Evolutionary conservation across 1,140 invertebrate species (phyloP), one percentile per base, ranked within the genome.

Genomic region (Proales similis): DNA sequence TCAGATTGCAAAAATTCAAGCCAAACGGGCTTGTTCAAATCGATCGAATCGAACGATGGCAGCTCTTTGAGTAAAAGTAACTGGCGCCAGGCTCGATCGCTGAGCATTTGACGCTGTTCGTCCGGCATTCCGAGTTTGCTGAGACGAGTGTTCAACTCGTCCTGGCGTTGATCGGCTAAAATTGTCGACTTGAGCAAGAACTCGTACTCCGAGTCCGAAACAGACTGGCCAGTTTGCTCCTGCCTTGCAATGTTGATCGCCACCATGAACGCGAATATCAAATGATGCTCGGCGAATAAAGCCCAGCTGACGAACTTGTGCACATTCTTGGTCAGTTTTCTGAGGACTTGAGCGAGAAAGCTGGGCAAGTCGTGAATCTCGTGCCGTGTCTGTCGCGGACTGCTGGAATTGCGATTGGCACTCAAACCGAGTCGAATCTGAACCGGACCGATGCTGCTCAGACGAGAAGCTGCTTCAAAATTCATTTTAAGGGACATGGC

Each of bases 251-350:
- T 57, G 20, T 57, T 57, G 0, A 57, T 27, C 11, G 33, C 39
- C 11, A 57, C 5, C 7, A 74, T 66, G 62, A 74, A 74, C 12
- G 72, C 73, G 64, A 74, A 76, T 12, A 70, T 70, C 14, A 75
- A 65, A 67, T 75, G 71, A 63, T 76, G 74, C 38, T 67, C 64
- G 26, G 70, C 67, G 65, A 76, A 76, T 22, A 76, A 7, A 4
- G 26, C 39, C 57, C 57, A 61, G n/a, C 42, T 46, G 12, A 61
- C 57, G 5, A 61, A 29, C 47, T 46, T 29, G n/a, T 61, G 47
- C 0, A 61, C 27, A 17, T 42, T 61, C 19, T 61, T 6, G n/a
- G 57, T 61, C 2, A 61, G 17, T 14, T 42, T 42, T 9, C 39
- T 14, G 17, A 57, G 14, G 27, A 57, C 36, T 19, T 36, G 30